Evolutionary conservation across 2,888 invertebrate genomes (phyloP).

Genomic region (Chorisops tibialis): DNA sequence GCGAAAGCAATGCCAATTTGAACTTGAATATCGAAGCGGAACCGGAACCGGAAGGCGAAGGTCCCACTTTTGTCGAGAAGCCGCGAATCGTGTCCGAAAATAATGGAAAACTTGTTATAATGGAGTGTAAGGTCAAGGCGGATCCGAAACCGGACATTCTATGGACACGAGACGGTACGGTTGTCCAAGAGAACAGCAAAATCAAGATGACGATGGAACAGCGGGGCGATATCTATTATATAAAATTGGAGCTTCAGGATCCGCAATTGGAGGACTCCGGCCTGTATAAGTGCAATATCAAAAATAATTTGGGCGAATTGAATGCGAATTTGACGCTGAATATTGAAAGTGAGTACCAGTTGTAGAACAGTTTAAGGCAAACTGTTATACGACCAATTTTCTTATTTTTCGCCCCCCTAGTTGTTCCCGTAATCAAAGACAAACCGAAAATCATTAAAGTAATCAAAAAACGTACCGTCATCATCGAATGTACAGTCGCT

Average conservation of each 20-base stretch:
- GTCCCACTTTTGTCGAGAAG: constrained; percentile 91
- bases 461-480: constrained; percentile 86
- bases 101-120: constrained; percentile 77
- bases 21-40: constrained; percentile 96
- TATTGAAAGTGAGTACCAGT: constrained; percentile 81
- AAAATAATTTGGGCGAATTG: constrained; percentile 92
- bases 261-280: constrained; percentile 95
- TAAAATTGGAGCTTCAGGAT: constrained; percentile 81
- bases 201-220: constrained; percentile 76
- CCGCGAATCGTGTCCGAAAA: constrained; percentile 82
- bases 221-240: constrained; percentile 76
- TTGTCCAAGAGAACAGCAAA: constrained; percentile 77
- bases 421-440: constrained; percentile 90
- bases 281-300: constrained; percentile 95
- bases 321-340: constrained; percentile 96
- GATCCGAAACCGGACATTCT: constrained; percentile 76
- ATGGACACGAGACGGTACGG: constrained; percentile 78
- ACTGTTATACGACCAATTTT: not conserved
- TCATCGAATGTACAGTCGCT: constrained; percentile 90
- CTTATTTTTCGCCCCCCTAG: constrained; percentile 57
- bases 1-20: constrained; percentile 94
- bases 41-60: constrained; percentile 88
- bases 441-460: constrained; percentile 89
- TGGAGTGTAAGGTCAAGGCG: constrained; percentile 84
- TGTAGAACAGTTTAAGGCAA: not conserved